phyloP scores from a whole-genome alignment of 2,888 invertebrate genomes.

The Aquatica leii region DNA sequence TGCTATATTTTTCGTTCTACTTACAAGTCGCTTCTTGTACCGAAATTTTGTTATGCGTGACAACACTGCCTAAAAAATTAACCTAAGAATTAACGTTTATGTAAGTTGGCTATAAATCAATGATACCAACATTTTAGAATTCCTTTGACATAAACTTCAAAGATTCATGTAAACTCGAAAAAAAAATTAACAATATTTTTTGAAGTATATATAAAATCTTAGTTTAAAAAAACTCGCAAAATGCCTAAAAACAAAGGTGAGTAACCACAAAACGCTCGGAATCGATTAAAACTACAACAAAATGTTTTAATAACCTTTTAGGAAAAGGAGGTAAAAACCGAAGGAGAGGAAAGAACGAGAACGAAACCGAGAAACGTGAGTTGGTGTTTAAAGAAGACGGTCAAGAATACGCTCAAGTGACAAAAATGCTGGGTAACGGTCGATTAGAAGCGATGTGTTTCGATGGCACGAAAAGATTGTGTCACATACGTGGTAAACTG shows the following conservation, averaged over 20 bases:
- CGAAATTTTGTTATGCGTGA: too few relatives aligned
- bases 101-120: too few relatives aligned
- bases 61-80: too few relatives aligned
- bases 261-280: constrained; percentile 21
- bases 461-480: constrained; percentile 96
- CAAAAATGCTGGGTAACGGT: constrained; percentile 99
- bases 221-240: background rate
- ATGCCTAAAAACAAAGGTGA: constrained; percentile 71
- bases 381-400: constrained; percentile 99
- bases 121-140: too few relatives aligned
- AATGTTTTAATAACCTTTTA: constrained; percentile 49
- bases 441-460: constrained; percentile 99
- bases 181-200: constrained; percentile 10
- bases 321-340: constrained; percentile 99
- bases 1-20: too few relatives aligned
- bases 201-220: constrained; percentile 1
- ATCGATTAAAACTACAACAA: background rate
- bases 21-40: too few relatives aligned
- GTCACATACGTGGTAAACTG: constrained; percentile 97
- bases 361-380: constrained; percentile 99
- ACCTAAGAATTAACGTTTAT: too few relatives aligned
- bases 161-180: background rate
- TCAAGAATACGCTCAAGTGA: constrained; percentile 99
- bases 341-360: constrained; percentile 99
- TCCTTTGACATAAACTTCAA: background rate